phyloP scores from a whole-genome alignment of 2,113 vertebrate genomes.

The Caretta caretta region DNA sequence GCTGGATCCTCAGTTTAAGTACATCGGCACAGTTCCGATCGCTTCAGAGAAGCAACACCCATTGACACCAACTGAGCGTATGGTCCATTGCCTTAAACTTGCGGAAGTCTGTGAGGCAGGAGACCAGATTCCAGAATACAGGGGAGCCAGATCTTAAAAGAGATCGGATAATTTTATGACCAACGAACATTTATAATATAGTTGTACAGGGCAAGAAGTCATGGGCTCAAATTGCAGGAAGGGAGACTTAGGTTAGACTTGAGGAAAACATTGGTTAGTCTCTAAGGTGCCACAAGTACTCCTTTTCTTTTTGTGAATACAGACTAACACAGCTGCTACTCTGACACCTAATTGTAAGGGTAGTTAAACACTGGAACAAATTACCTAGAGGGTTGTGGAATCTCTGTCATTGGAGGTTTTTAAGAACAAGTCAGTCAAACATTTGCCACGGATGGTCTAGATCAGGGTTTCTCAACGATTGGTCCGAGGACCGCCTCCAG shows the following conservation, averaged over 20 bases:
- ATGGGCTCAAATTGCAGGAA: neutral
- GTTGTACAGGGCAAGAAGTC: neutral
- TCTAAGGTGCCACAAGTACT: too few relatives aligned
- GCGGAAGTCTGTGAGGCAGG: rapidly evolving
- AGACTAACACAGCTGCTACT: too few relatives aligned
- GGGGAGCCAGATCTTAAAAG: neutral
- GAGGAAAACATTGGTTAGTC: neutral
- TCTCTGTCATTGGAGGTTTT: neutral
- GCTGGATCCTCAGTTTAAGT: neutral
- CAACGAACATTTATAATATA: neutral
- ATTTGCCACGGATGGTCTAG: neutral
- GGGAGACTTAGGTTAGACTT: neutral
- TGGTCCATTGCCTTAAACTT: neutral
- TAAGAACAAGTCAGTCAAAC: neutral
- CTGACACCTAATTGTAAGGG: neutral
- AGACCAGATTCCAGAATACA: neutral
- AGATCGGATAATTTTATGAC: neutral
- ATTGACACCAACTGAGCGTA: neutral
- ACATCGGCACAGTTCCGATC: neutral
- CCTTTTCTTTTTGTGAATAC: too few relatives aligned
- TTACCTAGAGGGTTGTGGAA: neutral
- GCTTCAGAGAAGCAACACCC: neutral
- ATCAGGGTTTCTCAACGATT: neutral
- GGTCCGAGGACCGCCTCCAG: too few relatives aligned
- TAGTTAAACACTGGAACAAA: neutral